A percentile compares a stretch with the other conserved stretches of the same genome.
These are phyloP conservation scores for Cygnus olor DNA, from an alignment of 2,797 vertebrate species.

Conservation along the genomic window DNA sequence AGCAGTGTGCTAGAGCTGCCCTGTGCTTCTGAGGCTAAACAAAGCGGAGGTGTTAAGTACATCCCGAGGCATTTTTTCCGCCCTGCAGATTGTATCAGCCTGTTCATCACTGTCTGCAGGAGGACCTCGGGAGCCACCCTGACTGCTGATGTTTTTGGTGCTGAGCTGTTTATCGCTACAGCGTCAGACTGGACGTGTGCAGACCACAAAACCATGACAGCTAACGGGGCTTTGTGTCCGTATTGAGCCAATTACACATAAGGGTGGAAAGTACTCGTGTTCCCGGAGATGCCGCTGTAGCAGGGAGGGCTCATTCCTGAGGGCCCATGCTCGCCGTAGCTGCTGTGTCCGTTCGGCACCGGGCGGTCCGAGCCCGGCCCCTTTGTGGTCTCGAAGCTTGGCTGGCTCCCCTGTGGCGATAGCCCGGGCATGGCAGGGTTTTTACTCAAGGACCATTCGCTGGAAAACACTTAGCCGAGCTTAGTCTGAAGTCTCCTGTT, in stretches of 20 bases:
- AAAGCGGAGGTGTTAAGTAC: background rate
- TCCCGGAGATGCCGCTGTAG: background rate
- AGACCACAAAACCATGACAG: background rate
- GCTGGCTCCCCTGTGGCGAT: too few species aligned
- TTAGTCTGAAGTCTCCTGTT: background rate
- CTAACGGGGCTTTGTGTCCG: background rate
- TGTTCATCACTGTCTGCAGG: background rate
- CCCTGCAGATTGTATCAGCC: too few species aligned
- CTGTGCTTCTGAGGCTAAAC: background rate
- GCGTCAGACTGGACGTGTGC: too few species aligned
- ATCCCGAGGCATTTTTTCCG: background rate
- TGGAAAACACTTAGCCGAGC: background rate
- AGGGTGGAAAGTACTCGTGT: background rate
- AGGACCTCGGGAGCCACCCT: background rate
- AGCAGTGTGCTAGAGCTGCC: background rate
- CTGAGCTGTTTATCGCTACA: background rate
- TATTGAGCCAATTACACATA: background rate
- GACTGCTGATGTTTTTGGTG: background rate
- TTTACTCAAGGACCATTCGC: background rate
- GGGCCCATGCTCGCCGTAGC: background rate
- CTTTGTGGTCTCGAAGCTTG: background rate
- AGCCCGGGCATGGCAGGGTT: background rate
- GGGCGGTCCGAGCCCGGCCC: background rate
- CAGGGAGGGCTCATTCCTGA: background rate
- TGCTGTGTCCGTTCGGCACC: background rate